Evolutionary conservation across 2,888 invertebrate species (phyloP).

Genomic region (Agrenia bidenticulata): DNA sequence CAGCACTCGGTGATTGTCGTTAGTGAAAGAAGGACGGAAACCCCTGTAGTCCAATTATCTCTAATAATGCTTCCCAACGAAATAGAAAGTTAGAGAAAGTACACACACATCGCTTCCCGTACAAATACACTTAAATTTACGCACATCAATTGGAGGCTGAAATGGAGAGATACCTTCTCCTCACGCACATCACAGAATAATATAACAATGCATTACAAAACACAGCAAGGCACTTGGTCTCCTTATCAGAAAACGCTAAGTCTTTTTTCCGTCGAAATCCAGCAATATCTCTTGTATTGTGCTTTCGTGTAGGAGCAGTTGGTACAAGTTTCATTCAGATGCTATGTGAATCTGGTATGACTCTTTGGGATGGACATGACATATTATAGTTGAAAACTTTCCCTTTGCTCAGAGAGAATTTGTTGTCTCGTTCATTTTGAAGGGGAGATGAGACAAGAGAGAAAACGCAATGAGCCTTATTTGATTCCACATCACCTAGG

Average conservation of each 20-base stretch:
- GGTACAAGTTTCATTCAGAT: no score
- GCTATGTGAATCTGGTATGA: no score
- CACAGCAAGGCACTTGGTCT: not conserved
- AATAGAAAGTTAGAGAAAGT: not conserved
- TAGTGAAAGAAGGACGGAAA: slow-evolving; percentile 3
- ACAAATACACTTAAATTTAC: not conserved
- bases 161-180: not conserved
- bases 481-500: slow-evolving; percentile 1
- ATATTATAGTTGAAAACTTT: no score
- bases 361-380: no score
- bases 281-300: no score
- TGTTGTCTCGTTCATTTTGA: no score
- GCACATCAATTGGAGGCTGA: slow-evolving; percentile 1
- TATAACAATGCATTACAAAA: not conserved
- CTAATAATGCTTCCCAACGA: slow-evolving; percentile 12
- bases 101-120: not conserved
- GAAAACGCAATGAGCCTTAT: not conserved
- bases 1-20: not conserved
- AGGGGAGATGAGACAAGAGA: no score
- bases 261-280: no score
- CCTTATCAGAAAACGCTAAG: no score
- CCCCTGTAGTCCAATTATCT: slow-evolving; percentile 20
- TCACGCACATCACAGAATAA: not conserved
- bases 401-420: no score
- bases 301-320: no score